phyloP scores from a whole-genome alignment of 2,113 vertebrate genomes.

The Alethe castanea region DNA sequence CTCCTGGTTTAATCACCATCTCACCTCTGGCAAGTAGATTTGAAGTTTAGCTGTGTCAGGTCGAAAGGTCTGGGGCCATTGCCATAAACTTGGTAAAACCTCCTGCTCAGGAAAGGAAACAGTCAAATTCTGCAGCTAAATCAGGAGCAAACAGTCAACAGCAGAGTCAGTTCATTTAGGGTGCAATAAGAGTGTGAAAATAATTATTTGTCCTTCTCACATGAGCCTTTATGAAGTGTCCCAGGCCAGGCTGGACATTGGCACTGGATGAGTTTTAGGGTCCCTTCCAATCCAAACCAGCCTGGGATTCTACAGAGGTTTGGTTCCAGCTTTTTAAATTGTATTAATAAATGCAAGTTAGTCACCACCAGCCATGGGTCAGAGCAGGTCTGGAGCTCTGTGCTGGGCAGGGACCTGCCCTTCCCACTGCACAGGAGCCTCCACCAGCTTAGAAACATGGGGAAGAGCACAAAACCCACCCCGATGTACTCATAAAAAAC shows the following conservation, averaged over 20 bases:
- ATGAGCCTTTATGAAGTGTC: accelerated
- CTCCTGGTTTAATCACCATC: not conserved
- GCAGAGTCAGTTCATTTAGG: accelerated
- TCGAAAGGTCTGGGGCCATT: conserved; percentile 76
- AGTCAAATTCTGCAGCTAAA: not conserved
- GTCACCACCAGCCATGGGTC: accelerated
- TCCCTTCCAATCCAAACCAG: not conserved
- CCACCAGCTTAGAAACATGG: accelerated
- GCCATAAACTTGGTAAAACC: conserved; percentile 83
- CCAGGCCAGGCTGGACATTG: not conserved
- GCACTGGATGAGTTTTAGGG: not conserved
- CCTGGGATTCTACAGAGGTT: accelerated
- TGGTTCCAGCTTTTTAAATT: accelerated
- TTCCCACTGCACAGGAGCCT: not conserved
- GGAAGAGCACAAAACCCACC: not conserved
- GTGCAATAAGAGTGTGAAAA: accelerated
- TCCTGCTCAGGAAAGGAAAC: conserved; percentile 66
- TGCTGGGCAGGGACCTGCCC: not conserved
- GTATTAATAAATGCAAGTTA: accelerated
- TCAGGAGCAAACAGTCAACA: accelerated
- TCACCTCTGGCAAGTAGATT: conserved; percentile 87
- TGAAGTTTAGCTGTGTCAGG: conserved; percentile 77
- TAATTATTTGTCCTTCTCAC: accelerated
- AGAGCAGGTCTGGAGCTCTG: not conserved
- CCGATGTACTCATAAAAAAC: not conserved